Evolutionary conservation across 1,140 invertebrate species (phyloP).

Genomic region (Trichonephila clavata): DNA sequence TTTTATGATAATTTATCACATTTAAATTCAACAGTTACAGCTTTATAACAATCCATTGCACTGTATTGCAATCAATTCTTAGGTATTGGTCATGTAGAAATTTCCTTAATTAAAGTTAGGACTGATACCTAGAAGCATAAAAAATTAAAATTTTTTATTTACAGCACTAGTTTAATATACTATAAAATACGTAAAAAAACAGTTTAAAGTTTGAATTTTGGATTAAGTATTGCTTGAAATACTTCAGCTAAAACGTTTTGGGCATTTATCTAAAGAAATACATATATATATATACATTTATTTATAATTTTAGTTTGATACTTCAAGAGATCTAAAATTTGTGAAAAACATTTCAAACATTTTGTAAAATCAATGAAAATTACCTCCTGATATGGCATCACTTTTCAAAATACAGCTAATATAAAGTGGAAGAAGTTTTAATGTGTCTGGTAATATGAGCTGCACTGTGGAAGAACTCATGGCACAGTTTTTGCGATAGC

Average conservation of each 20-base stretch:
- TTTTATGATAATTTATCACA: conserved; percentile 98
- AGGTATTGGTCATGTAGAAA: conserved; percentile 98
- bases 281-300: too few species aligned
- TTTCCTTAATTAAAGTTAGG: conserved; percentile 98
- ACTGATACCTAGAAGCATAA: conserved; percentile 86
- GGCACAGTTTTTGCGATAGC: conserved; percentile 81
- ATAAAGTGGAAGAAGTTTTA: conserved; percentile 98
- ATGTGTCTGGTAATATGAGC: conserved; percentile 97
- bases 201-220: too few species aligned
- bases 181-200: not conserved
- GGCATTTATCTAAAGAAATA: too few species aligned
- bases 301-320: too few species aligned
- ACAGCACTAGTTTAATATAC: not conserved
- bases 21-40: conserved; percentile 96
- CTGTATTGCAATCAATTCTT: conserved; percentile 98
- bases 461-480: conserved; percentile 83
- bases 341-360: not conserved
- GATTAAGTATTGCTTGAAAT: too few species aligned
- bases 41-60: conserved; percentile 92
- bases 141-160: not conserved
- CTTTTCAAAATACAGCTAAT: conserved; percentile 90
- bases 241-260: too few species aligned
- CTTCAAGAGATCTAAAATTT: not conserved
- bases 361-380: not conserved
- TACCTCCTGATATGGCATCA: conserved; percentile 78